These are phyloP conservation scores for Aythya baeri DNA, from an alignment of 2,113 vertebrate genomes.

Conservation along the genomic window DNA sequence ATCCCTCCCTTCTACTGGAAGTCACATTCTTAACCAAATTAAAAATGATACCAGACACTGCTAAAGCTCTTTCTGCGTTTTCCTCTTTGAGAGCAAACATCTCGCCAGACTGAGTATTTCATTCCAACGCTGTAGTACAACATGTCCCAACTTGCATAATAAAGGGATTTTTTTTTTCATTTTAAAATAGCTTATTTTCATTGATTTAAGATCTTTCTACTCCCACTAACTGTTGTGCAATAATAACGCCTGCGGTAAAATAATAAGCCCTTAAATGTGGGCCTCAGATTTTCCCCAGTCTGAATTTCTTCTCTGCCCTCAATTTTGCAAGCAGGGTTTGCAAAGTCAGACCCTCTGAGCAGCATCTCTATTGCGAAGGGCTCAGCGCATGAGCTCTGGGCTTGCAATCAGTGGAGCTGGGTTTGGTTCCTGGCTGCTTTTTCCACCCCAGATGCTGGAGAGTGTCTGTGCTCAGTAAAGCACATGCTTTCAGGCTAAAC, in stretches of 20 bases:
- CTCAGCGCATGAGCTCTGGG: not conserved
- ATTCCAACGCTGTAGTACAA: constrained; percentile 36
- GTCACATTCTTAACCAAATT: constrained; percentile 46
- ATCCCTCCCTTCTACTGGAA: constrained; percentile 24
- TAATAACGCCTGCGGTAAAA: not conserved
- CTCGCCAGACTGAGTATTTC: constrained; percentile 5
- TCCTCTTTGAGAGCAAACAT: constrained; percentile 35
- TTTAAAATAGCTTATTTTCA: constrained; percentile 44
- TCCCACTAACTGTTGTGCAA: constrained; percentile 43
- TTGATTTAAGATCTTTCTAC: constrained; percentile 37
- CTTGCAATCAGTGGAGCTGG: not conserved
- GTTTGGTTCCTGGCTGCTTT: not conserved
- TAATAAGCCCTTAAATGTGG: not conserved
- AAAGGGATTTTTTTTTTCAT: not conserved
- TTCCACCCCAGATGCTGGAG: constrained; percentile 30
- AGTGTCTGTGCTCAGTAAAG: not conserved
- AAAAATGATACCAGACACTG: constrained; percentile 53
- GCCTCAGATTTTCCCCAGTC: not conserved
- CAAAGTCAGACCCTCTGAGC: not conserved
- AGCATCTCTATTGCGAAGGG: not conserved
- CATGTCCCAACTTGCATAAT: constrained; percentile 56
- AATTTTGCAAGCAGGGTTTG: not conserved
- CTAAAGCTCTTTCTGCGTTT: constrained; percentile 36
- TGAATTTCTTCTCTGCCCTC: constrained; percentile 13
- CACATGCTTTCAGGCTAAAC: constrained; percentile 17